A percentile compares a stretch with the other conserved stretches of the same genome.
phyloP scores from a whole-genome alignment of 2,888 invertebrate genomes.

The Sphecodes monilicornis region DNA sequence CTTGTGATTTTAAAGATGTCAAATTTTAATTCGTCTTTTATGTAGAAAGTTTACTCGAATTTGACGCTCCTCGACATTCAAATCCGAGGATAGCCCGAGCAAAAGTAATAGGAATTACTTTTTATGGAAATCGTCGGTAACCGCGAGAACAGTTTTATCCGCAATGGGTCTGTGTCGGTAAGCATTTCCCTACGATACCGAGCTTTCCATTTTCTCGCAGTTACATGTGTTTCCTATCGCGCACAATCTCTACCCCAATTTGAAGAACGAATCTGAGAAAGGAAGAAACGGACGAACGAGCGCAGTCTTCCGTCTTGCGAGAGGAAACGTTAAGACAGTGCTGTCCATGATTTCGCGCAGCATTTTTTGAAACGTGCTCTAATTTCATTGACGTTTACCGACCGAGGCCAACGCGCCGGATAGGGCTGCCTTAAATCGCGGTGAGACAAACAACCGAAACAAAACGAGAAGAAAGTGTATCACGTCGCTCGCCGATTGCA shows the following conservation, averaged over 20 bases:
- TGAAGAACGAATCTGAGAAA: slow-evolving; percentile 15
- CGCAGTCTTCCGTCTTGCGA: slow-evolving; percentile 66
- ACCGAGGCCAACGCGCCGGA: neutral
- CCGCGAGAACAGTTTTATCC: neutral
- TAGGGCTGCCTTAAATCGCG: neutral
- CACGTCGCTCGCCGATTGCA: slow-evolving; percentile 31
- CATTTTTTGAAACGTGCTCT: neutral
- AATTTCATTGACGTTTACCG: neutral
- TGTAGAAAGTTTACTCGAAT: neutral
- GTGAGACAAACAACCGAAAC: neutral
- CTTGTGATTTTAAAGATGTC: neutral
- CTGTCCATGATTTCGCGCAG: slow-evolving; percentile 1
- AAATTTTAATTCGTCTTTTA: neutral
- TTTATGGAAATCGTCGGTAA: neutral
- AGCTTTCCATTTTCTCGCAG: neutral
- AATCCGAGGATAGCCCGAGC: neutral
- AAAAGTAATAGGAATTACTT: neutral
- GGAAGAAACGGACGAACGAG: slow-evolving; percentile 23
- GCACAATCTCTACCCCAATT: neutral
- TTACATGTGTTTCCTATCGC: neutral
- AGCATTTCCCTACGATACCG: neutral
- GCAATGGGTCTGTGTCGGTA: neutral
- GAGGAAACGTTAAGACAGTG: neutral
- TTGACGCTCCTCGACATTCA: slow-evolving; percentile 1
- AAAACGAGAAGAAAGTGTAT: slow-evolving; percentile 15